These are phyloP conservation scores for Sebastes wilsoni DNA, from an alignment of 2,797 vertebrate species.

Conservation along the genomic window DNA sequence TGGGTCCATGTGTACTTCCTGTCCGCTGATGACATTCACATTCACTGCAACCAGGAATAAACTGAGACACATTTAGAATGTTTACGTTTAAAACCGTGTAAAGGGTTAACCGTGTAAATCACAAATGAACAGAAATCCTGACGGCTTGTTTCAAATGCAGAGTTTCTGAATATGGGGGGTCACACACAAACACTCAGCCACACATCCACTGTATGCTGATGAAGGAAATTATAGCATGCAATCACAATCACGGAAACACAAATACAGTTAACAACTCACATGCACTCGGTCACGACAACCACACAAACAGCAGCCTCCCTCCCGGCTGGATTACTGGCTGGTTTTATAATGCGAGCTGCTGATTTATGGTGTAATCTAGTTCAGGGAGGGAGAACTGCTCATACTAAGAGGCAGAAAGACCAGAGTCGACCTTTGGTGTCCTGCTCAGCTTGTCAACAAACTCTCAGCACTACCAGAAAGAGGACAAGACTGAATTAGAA, in stretches of 20 bases:
- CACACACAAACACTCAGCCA: background rate
- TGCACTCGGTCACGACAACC: background rate
- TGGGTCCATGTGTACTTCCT: too few relatives aligned
- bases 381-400: constrained; percentile 40
- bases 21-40: too few relatives aligned
- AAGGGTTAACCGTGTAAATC: too few relatives aligned
- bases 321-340: constrained; percentile 34
- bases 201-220: background rate
- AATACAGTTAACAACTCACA: background rate
- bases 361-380: constrained; percentile 65
- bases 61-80: too few relatives aligned
- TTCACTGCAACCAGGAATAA: too few relatives aligned
- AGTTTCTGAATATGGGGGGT: too few relatives aligned
- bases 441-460: constrained; percentile 39
- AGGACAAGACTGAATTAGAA: constrained; percentile 29
- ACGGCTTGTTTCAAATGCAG: too few relatives aligned
- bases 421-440: constrained; percentile 56
- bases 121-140: too few relatives aligned
- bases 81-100: too few relatives aligned
- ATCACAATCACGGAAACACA: background rate
- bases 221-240: background rate
- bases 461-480: constrained; percentile 11
- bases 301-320: constrained; percentile 22
- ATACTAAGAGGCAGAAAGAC: constrained; percentile 42
- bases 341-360: constrained; percentile 27